Conservation (phyloP, 1,140 invertebrate genomes). For the Helicoverpa zea region DNA sequence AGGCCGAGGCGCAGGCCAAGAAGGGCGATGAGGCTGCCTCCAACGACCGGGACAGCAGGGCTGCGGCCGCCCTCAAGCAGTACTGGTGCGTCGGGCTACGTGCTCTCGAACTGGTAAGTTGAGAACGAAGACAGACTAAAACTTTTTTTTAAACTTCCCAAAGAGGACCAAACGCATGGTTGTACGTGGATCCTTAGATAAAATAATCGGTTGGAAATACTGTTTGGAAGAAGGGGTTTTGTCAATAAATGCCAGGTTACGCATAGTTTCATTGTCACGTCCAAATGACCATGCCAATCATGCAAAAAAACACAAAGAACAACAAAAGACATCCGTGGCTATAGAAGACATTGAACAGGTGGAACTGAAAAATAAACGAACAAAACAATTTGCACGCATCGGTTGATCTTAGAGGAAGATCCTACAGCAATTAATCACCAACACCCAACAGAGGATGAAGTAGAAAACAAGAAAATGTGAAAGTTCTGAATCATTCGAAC, state of each 20-base stretch:
- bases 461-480: not conserved
- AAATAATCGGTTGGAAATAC: no score
- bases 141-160: not conserved
- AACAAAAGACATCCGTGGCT: not conserved
- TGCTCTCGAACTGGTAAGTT: conserved; percentile 74
- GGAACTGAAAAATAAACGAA: no score
- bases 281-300: no score
- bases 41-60: conserved; percentile 71
- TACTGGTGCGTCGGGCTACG: conserved; percentile 79
- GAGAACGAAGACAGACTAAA: not conserved
- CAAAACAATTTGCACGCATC: no score
- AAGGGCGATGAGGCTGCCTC: conserved; percentile 75
- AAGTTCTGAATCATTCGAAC: not conserved
- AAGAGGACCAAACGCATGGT: not conserved
- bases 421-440: not conserved
- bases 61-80: conserved; percentile 74
- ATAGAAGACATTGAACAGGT: no score
- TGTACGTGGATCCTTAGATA: no score
- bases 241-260: no score
- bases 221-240: no score
- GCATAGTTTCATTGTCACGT: no score
- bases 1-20: conserved; percentile 80
- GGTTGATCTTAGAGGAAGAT: no score
- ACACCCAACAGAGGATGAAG: not conserved
- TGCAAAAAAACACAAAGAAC: not conserved